These are phyloP conservation scores for Enteromius unitaeniatus DNA, from an alignment of 2,797 vertebrate species.

Conservation along the genomic window DNA sequence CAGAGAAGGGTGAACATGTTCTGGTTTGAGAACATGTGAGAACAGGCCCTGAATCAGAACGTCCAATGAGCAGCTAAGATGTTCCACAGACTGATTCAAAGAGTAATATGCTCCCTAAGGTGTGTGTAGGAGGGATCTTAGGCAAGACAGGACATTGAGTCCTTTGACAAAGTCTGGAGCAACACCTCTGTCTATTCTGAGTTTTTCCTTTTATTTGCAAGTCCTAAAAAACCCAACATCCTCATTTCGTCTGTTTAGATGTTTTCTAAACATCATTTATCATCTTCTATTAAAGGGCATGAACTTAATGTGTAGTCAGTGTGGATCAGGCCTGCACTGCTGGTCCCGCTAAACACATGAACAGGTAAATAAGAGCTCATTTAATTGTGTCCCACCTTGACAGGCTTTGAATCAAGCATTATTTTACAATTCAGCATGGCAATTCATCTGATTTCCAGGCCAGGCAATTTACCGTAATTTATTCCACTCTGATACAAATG, in stretches of 20 bases:
- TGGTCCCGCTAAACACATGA: conserved; percentile 66
- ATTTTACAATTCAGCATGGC: conserved; percentile 54
- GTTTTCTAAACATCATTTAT: background rate
- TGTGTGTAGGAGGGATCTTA: background rate
- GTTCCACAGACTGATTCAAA: conserved; percentile 41
- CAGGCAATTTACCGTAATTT: conserved; percentile 50
- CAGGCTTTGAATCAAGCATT: conserved; percentile 64
- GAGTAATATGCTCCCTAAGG: conserved; percentile 36
- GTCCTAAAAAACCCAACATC: background rate
- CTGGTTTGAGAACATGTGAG: conserved; percentile 35
- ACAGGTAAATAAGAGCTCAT: conserved; percentile 63
- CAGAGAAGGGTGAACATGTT: conserved; percentile 30
- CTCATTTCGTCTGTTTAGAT: background rate
- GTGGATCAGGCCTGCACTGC: conserved; percentile 64
- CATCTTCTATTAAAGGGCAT: background rate
- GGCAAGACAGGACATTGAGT: conserved; percentile 14
- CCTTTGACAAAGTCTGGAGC: conserved; percentile 15
- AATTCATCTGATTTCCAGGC: conserved; percentile 53
- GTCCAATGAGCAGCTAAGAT: conserved; percentile 31
- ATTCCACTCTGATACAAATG: conserved; percentile 53
- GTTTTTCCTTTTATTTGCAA: background rate
- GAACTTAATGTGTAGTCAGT: conserved; percentile 66
- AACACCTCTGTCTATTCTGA: background rate
- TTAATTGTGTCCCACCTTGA: conserved; percentile 70
- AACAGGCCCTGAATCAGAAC: conserved; percentile 36